A percentile compares a stretch with the other conserved stretches of the same genome.
Conservation (phyloP, 2,113 vertebrate species). For the Pelvicachromis taeniatus region DNA sequence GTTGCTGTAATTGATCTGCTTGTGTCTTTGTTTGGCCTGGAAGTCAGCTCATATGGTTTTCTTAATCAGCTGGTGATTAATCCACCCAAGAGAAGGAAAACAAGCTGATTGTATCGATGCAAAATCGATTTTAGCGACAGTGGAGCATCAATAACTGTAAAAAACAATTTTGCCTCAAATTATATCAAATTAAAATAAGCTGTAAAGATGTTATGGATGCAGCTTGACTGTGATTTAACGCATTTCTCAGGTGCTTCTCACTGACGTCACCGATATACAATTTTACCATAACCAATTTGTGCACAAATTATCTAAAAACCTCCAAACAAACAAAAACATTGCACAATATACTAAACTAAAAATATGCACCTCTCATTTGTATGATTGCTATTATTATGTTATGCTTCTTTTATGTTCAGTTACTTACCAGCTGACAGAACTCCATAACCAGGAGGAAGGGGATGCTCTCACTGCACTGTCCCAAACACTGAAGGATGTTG, state of each 20-base stretch:
- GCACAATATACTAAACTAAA: not conserved
- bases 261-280: not conserved
- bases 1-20: slow-evolving; percentile 34
- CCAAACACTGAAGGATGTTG: slow-evolving; percentile 88
- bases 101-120: not conserved
- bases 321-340: not conserved
- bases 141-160: not conserved
- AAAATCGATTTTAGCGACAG: not conserved
- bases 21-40: slow-evolving; percentile 24
- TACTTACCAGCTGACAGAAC: slow-evolving; percentile 83
- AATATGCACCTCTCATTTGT: not conserved
- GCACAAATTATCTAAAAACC: not conserved
- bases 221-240: not conserved
- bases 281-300: not conserved
- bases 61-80: slow-evolving; percentile 37
- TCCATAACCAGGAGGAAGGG: slow-evolving; percentile 91
- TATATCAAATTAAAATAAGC: not conserved
- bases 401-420: not conserved
- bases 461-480: slow-evolving; percentile 84
- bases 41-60: slow-evolving; percentile 16
- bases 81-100: not conserved
- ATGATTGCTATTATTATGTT: not conserved
- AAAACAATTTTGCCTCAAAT: not conserved
- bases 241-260: not conserved
- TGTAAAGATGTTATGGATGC: not conserved